Conservation (phyloP, 2,113 vertebrate genomes). For the Heliornis fulica region DNA sequence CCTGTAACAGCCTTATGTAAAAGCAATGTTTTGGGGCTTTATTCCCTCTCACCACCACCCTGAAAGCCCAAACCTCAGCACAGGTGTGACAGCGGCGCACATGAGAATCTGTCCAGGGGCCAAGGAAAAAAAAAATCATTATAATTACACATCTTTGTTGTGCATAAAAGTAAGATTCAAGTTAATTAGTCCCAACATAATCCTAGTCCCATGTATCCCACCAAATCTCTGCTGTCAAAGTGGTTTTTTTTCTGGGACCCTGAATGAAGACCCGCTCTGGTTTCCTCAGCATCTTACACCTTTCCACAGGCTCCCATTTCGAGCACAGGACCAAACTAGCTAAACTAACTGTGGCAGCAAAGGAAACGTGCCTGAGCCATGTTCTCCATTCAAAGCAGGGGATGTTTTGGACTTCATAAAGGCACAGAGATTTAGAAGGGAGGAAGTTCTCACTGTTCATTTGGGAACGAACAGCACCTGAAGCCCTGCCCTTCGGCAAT, state of each 20-base stretch:
- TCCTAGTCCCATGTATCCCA: not conserved
- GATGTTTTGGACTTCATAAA: not conserved
- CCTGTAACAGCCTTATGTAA: not conserved
- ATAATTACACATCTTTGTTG: not conserved
- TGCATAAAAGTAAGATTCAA: not conserved
- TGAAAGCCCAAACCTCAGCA: not conserved
- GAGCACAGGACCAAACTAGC: not conserved
- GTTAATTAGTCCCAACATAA: not conserved
- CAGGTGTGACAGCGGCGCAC: fast-evolving
- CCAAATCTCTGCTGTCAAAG: fast-evolving
- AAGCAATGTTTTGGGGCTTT: not conserved
- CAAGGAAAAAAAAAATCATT: not conserved
- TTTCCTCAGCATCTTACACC: not conserved
- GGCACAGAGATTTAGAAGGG: not conserved
- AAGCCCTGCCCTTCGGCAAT: not conserved
- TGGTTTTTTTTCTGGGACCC: not conserved
- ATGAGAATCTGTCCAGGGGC: not conserved
- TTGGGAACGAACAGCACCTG: not conserved
- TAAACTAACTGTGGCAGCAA: not conserved
- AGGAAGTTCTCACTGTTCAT: not conserved
- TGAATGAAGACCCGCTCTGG: not conserved
- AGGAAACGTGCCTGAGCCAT: not conserved
- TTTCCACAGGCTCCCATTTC: not conserved
- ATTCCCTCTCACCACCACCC: not conserved
- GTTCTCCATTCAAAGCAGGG: not conserved